Percentiles rank a stretch among this genome's conserved stretches.
phyloP scores from a whole-genome alignment of 2,888 invertebrate species.

The Gastracanthus pulcherrimus region DNA sequence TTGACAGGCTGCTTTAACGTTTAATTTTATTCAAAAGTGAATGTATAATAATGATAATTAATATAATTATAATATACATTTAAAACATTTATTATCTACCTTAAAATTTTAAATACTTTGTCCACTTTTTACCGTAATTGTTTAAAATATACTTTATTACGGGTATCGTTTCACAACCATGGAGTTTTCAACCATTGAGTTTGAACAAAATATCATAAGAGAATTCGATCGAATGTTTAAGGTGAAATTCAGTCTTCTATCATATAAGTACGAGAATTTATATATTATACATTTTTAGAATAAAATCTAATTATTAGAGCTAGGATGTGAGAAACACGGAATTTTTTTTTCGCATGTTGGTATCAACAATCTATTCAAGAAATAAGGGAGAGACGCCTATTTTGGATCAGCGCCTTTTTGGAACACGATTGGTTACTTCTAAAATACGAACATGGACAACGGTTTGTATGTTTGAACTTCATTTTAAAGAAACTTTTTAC shows the following conservation, averaged over 20 bases:
- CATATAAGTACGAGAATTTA: not conserved
- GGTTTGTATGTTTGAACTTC: too few relatives aligned
- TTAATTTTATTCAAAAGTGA: too few relatives aligned
- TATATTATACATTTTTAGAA: not conserved
- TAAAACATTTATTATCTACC: slow-evolving; percentile 44
- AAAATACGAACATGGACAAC: too few relatives aligned
- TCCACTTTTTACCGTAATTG: not conserved
- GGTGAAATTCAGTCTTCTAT: slow-evolving; percentile 3
- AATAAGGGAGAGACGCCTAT: too few relatives aligned
- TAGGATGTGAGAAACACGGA: not conserved
- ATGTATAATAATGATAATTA: slow-evolving; percentile 16
- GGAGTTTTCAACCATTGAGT: slow-evolving; percentile 6
- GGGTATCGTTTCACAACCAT: slow-evolving; percentile 1
- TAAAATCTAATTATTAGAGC: not conserved
- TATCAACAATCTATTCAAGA: too few relatives aligned
- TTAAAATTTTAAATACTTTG: slow-evolving; percentile 15
- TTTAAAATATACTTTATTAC: not conserved
- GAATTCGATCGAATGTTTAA: not conserved
- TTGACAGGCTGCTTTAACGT: too few relatives aligned
- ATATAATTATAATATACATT: slow-evolving; percentile 57
- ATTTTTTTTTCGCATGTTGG: too few relatives aligned
- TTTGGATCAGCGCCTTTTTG: too few relatives aligned
- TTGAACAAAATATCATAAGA: not conserved
- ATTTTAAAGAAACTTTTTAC: too few relatives aligned
- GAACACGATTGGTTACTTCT: too few relatives aligned